Evolutionary conservation across 1,140 invertebrate species (phyloP), one percentile per base, ranked within the genome.

Genomic region (Leptinotarsa defecta): DNA sequence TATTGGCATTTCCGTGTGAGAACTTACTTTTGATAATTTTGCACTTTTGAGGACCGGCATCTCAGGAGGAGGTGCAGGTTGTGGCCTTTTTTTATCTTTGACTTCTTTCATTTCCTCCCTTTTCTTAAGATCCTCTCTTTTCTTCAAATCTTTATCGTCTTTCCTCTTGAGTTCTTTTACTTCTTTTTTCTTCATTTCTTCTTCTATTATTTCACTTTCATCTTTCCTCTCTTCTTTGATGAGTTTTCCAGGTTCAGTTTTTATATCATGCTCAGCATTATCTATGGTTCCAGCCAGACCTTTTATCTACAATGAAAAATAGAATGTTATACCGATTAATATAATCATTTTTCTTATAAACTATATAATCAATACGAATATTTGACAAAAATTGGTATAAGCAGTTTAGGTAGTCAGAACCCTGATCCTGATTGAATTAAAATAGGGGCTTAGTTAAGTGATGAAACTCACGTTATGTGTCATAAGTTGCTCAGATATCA

Each of bases 131-230:
- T 73, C 71, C 1, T 73, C 71, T 0, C 27, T 73, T 48, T 64
- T 63, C 24, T 73, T 63, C 24, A 48, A 15, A n/a, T 73, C 71
- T 48, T 63, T 74, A 24, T 74, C n/a, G 11, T 77, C 71, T 67
- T 70, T 48, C 20, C 63, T 34, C 13, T 71, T 48, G 20, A 15
- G 4, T 27, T 71, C 69, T 68, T 68, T 68, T 48, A n/a, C 67
- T 2, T 68, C 67, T 48, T 48, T 68, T 20, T 68, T 68, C 19
- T 68, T 68, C 0, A 68, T 68, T 27, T 71, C 69, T 57, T 65
- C 63, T 19, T 34, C 43, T 65, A 48, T 73, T 19, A 68, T 48
- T 70, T 74, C 62, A 48, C 68, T 72, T 11, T 72, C 74, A 11
- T 71, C 67, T 6, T 57, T 70, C 49, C 11, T 71, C 49, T 70